These are phyloP conservation scores for Acrocephalus scirpaceus DNA, from an alignment of 2,797 vertebrate species.

Conservation along the genomic window DNA sequence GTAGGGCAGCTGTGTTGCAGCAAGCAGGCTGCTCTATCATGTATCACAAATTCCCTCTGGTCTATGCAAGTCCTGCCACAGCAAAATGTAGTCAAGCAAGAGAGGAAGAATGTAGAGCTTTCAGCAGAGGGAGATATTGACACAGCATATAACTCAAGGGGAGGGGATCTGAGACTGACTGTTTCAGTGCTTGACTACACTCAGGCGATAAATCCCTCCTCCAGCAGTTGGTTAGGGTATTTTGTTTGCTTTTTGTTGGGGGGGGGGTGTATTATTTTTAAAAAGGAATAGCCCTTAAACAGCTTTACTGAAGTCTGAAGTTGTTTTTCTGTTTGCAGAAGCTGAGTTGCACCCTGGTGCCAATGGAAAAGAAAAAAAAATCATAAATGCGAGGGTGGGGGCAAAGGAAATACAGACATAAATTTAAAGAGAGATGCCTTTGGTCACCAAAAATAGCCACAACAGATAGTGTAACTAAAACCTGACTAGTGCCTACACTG, in stretches of 20 bases:
- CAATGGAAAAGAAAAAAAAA: not conserved
- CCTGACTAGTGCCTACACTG: not conserved
- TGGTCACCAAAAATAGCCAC: conserved; percentile 52
- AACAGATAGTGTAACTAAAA: conserved; percentile 45
- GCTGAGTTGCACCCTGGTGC: not conserved
- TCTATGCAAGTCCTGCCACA: not conserved
- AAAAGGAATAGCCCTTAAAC: not conserved
- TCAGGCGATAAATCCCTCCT: not conserved
- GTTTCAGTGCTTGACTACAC: not conserved
- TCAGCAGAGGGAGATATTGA: conserved; percentile 79
- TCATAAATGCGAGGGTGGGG: not conserved
- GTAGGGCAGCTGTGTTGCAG: not conserved
- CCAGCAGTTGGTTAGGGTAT: not conserved
- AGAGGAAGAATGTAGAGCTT: conserved; percentile 54
- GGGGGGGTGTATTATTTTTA: not conserved
- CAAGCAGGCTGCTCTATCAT: not conserved
- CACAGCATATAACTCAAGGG: conserved; percentile 47
- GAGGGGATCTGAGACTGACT: not conserved
- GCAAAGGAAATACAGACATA: conserved; percentile 26
- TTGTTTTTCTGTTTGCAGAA: conserved; percentile 4
- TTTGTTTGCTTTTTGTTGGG: not conserved
- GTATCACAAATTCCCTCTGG: not conserved
- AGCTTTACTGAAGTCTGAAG: not conserved
- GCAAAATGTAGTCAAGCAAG: not conserved
- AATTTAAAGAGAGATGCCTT: conserved; percentile 46